Evolutionary conservation across 2,888 invertebrate species (phyloP).

Genomic region (Stegophylla sp.): DNA sequence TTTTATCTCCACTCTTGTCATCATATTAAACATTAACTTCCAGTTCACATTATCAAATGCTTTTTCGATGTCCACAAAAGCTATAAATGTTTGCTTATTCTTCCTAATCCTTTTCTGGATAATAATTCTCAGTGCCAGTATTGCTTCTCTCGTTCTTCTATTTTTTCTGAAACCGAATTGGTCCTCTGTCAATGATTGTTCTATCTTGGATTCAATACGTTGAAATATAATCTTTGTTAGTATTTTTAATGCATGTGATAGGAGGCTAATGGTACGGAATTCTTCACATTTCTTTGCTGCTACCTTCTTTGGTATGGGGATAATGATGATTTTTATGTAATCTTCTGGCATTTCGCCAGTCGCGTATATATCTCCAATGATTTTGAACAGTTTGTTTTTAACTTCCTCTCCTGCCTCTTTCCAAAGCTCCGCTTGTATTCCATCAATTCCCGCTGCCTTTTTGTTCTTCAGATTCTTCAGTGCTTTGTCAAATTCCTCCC

Average conservation of each 20-base stretch:
- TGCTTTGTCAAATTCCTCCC: constrained; percentile 15
- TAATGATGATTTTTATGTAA: not conserved
- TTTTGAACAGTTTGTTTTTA: not conserved
- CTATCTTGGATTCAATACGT: constrained; percentile 37
- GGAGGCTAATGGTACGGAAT: constrained; percentile 31
- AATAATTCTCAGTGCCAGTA: constrained; percentile 16
- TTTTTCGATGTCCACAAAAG: constrained; percentile 20
- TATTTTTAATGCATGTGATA: constrained; percentile 37
- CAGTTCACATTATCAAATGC: constrained; percentile 25
- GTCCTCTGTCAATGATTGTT: constrained; percentile 10
- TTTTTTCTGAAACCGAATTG: constrained; percentile 25
- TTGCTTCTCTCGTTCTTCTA: constrained; percentile 20
- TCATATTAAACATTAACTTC: constrained; percentile 28
- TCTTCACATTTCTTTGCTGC: constrained; percentile 16
- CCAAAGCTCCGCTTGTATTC: constrained; percentile 14
- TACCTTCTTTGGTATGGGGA: not conserved
- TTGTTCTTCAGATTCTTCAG: not conserved
- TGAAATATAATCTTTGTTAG: constrained; percentile 23
- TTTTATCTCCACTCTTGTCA: constrained; percentile 21
- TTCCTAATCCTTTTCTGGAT: constrained; percentile 16
- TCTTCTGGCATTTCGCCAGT: not conserved
- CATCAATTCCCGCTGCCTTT: constrained; percentile 4
- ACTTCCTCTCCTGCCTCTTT: constrained; percentile 9
- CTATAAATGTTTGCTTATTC: constrained; percentile 16
- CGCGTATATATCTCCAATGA: not conserved